Base-by-base conservation (phyloP, 2,113 vertebrate species). In the Morone saxatilis region DNA sequence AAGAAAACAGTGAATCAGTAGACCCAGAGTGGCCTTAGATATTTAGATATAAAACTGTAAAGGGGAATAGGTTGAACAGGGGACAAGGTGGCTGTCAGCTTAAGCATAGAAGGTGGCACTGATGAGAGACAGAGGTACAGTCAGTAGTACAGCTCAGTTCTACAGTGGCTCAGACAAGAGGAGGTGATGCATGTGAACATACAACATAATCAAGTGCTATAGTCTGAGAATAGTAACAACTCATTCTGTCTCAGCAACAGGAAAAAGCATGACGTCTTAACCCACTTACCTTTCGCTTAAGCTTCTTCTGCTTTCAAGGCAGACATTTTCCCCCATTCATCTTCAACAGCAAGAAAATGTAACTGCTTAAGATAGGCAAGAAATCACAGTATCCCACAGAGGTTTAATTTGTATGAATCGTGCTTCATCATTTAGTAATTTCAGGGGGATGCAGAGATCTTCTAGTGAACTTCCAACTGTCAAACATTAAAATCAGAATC, bases 61-160 rank as follows among this genome's bases (percentile, higher is more conserved):
- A n/a, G 4, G 53, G 16, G 71, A 78, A 19, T 31, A 71, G 62
- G 48, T n/a, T 0, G 48, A 60, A 67, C 45, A 20, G 74, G 17
- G 69, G 40, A 78, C 38, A 0, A 31, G 38, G 53, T 36, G 36
- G 51, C 73, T 80, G 83, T 80, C 84, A 57, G 66, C 48, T 71
- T 8, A 4, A 47, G 31, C 41, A 0, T 4, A 63, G 54, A 47
- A 63, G 81, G 86, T 51, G 75, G 76, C 25, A 48, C 47, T 50
- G 82, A 86, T 71, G 80, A 78, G 62, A 78, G 62, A 50, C 86
- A 77, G 76, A 78, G 41, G 62, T 84, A 25, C 17, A 54, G 50
- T 31, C 41, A 11, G 47, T 75, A 51, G 54, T 59, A 9, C 40
- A 40, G 73, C 62, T 73, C 56, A 72, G 16, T 6, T 50, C 78